phyloP scores from a whole-genome alignment of 1,140 invertebrate species.

The Conus ventricosus region DNA sequence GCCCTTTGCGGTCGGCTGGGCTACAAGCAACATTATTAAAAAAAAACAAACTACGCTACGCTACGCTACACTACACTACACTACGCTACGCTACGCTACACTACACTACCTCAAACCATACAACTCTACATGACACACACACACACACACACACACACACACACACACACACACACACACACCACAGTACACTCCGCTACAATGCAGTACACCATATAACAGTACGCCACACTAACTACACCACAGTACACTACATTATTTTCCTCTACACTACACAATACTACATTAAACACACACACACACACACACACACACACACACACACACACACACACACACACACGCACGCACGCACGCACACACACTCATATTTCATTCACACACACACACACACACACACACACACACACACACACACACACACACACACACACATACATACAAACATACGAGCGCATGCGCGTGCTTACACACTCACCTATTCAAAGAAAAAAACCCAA shows the following conservation, averaged over 20 bases:
- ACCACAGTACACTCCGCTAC: not conserved
- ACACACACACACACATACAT: not conserved
- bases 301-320: constrained; percentile 7
- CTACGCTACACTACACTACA: too few species aligned
- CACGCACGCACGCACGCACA: not conserved
- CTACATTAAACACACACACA: not conserved
- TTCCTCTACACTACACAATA: too few species aligned
- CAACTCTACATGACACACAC: not conserved
- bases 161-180: constrained; percentile 9
- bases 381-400: constrained; percentile 3
- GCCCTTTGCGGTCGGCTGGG: too few species aligned
- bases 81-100: too few species aligned
- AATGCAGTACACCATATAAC: not conserved
- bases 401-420: constrained; percentile 12
- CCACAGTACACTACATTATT: too few species aligned
- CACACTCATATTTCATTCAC: too few species aligned
- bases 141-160: constrained; percentile 12
- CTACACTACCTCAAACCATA: too few species aligned
- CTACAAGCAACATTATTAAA: too few species aligned
- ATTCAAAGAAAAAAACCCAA: not conserved
- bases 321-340: constrained; percentile 10
- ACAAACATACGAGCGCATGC: too few species aligned
- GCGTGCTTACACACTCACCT: not conserved
- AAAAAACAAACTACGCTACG: too few species aligned
- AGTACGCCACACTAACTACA: too few species aligned